Percentiles rank a stretch among this genome's conserved stretches.
Evolutionary conservation across 2,888 invertebrate genomes (phyloP).

Genomic region (Tethea ocularis): DNA sequence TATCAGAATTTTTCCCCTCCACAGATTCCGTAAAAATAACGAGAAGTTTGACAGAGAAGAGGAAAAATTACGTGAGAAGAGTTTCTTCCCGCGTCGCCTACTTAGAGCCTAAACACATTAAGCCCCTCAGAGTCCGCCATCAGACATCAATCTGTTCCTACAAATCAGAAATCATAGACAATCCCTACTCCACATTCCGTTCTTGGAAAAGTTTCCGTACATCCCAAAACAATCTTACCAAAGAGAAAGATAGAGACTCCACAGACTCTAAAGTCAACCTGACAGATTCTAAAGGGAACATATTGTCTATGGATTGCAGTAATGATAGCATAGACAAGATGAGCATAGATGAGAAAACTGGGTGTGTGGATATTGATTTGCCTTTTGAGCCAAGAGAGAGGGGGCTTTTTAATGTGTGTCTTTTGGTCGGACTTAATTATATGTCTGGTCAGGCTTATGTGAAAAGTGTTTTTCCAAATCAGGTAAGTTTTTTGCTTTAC

Average conservation of each 20-base stretch:
- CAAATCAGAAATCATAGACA: constrained; percentile 63
- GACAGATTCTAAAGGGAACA: constrained; percentile 62
- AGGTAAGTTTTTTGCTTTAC: constrained; percentile 75
- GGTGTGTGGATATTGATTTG: constrained; percentile 66
- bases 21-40: constrained; percentile 73
- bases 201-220: constrained; percentile 78
- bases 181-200: constrained; percentile 71
- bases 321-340: constrained; percentile 52
- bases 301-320: constrained; percentile 56
- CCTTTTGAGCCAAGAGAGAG: constrained; percentile 67
- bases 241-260: constrained; percentile 48
- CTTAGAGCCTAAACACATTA: constrained; percentile 61
- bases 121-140: constrained; percentile 54
- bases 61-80: constrained; percentile 86
- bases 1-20: no score
- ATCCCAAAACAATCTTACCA: constrained; percentile 63
- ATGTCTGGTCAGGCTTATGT: constrained; percentile 87
- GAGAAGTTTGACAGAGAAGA: constrained; percentile 84
- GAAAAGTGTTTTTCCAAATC: constrained; percentile 87
- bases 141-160: constrained; percentile 73
- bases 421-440: constrained; percentile 87
- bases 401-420: constrained; percentile 86
- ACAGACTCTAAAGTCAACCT: constrained; percentile 64
- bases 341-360: constrained; percentile 72
- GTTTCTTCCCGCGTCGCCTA: constrained; percentile 84